Evolutionary conservation across 1,140 invertebrate genomes (phyloP), one percentile per base, ranked within the genome.

Genomic region (Drosophila sp.): DNA sequence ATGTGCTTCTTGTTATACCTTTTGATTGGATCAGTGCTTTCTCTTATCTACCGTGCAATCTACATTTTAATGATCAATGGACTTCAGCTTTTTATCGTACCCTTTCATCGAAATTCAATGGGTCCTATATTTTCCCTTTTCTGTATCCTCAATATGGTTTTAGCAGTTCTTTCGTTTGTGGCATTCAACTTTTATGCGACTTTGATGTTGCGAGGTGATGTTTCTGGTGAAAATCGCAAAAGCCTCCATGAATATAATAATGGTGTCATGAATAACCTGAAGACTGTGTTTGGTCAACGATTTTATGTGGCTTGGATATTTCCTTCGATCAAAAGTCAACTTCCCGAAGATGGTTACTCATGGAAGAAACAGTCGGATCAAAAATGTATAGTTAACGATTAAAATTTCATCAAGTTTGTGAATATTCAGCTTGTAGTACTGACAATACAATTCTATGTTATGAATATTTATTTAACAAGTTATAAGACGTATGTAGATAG

Each of bases 231-330:
- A 2, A 8, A 25, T 13, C 6, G 13, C 0, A 38, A 38, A 18
- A 7, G 25, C 3, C 9, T 13, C 7, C 0, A 40, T 13, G 16
- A 25, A 7, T 56, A 56, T 18, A 14, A 56, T 56, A 38, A 18
- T 40, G 51, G 51, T 25, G 6, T 96, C n/a, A 93, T 93, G 90
- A 93, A 87, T 94, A 43, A 97, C 92, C 82, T 97, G 4, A 92
- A 92, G 69, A 93, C 93, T 57, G 93, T 95, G 4, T 94, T 97
- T 89, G 97, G 96, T 11, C 91, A 94, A 43, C 94, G 93, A 57
- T 97, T 96, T 96, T 94, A 95, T 77, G 90, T 95, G 25, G 93
- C 94, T 7, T 94, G 95, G 93, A 36, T 97, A 8, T 95, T 94
- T 81, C 96, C 97, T 5, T 95, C 96, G 90, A 92, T 97, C 34